Evolutionary conservation across 2,888 invertebrate species (phyloP), one percentile per base, ranked within the genome.

Genomic region (Dasypogon diadema): DNA sequence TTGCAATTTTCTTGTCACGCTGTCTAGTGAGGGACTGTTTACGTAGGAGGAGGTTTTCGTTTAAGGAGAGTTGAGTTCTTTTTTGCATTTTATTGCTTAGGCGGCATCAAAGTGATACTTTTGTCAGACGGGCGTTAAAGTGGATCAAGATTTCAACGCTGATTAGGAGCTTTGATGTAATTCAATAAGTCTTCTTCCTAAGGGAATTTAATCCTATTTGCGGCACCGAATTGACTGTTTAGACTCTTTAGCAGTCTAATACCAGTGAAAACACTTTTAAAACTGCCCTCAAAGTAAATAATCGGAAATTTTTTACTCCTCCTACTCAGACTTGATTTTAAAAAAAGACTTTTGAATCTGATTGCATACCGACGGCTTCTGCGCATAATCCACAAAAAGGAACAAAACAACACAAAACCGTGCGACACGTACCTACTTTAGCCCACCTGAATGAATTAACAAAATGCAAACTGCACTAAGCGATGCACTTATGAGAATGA

Each of bases 381-480:
- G 65, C 65, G 65, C 65, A 65, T 46, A 65, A 65, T 48, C 65
- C 42, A 26, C 24, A 65, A 46, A 63, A 65, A 48, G 14, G 60
- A 42, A 65, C 14, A n/a, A 46, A 65, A 65, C 48, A 65, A 22
- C 6, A 26, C 14, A 65, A 42, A 46, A 18, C 24, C 21, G 46
- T 8, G 18, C 1, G 6, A 65, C 24, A 16, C 18, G 18, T 21
- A 51, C 6, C 65, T 22, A 21, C 48, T 46, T 42, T 5, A 65
- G 48, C 46, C 48, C 48, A 65, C 46, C 65, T 65, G 65, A 65
- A 46, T 65, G 65, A 65, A 65, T 65, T 48, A 65, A 65, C 65
- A 65, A 48, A 65, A 48, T 65, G 65, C 65, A 65, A 63, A 65
- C 42, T 65, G 65, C 65, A 65, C 65, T 65, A 65, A 65, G 48